Base-by-base conservation (phyloP, 2,113 vertebrate species). In the Proteles cristata region DNA sequence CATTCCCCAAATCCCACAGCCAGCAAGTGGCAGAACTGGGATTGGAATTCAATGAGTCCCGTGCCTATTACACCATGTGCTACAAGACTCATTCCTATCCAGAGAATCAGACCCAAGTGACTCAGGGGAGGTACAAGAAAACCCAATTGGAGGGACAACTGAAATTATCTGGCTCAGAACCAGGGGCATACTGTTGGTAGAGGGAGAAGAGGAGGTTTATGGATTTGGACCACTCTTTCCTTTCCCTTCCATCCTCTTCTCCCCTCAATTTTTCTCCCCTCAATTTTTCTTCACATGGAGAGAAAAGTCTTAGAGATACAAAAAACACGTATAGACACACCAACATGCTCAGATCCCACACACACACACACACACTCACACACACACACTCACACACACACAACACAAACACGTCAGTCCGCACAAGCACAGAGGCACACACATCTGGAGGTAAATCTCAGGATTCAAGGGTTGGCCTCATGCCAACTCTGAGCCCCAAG, bases 371-470 rank as follows among this genome's bases (percentile, higher is more conserved):
- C 87, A 63, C 86, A 35, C 7, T 0, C 88, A 2, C 89, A 31
- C n/a, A 69, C 63, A 43, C 87, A 33, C 87, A 63, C 61, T 7
- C 86, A 58, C 79, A 73, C 76, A 94, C 84, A 71, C 50, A 69
- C 77, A 93, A 84, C 86, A 87, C 92, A 96, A 66, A 93, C 76
- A 96, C 80, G 43, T 86, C 89, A 25, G 1, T 83, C 87, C 80
- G 55, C 74, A 71, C 92, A 39, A 82, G 83, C 96, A 97, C 93
- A 98, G 97, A 97, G 90, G 97, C 97, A 58, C 85, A 96, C 94
- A 98, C 97, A 97, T 97, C 96, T 98, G 94, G 98, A 97, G 97
- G 97, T 68, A 98, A 97, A 96, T 95, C 96, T 95, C 90, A 33
- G 73, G 96, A 98, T 95, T 97, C 97, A 97, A 97, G 97, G 97